Base-by-base conservation (phyloP, 2,797 vertebrate species). In the Steatocranus sp. region DNA sequence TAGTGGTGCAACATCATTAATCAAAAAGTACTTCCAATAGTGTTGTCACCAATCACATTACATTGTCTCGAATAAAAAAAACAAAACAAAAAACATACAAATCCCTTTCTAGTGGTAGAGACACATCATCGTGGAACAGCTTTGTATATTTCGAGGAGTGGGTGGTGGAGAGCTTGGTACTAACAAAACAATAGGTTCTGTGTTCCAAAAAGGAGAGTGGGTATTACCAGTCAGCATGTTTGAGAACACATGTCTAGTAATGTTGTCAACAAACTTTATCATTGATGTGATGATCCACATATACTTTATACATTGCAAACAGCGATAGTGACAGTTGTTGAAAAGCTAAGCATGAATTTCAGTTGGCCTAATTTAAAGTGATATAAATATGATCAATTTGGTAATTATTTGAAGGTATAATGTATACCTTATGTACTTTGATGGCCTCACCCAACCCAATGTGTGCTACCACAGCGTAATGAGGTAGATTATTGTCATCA, bases 101-200 rank as follows among this genome's bases (percentile, higher is more conserved):
- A 74, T 46, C 41, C 9, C 70, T 58, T 79, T 46, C 79, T 53
- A 14, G 88, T 84, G 78, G 30, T 87, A 83, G 80, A 85, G 76
- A 83, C 73, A 78, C 61, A 70, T 56, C 27, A 53, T 77, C 66
- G 76, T 51, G 88, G 83, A 61, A 88, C 86, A 66, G 68, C 68
- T 81, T 82, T 83, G 51, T 91, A 76, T 92, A 90, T 91, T 90
- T 89, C 48, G 80, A 81, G 51, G 76, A 84, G 78, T 88, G 86
- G 86, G 73, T 87, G 84, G 80, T 80, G 48, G 78, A 89, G 81
- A 81, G 77, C 87, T 89, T 88, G 87, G 75, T 88, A 88, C 79
- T 83, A 83, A 80, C 88, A 27, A 91, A 86, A 95, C 89, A 93
- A 91, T 91, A 54, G 75, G 30, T 79, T 73, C 25, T 73, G 25